Conservation (phyloP, 64 coral and sea anemone species). For the Anthopleura sola region DNA sequence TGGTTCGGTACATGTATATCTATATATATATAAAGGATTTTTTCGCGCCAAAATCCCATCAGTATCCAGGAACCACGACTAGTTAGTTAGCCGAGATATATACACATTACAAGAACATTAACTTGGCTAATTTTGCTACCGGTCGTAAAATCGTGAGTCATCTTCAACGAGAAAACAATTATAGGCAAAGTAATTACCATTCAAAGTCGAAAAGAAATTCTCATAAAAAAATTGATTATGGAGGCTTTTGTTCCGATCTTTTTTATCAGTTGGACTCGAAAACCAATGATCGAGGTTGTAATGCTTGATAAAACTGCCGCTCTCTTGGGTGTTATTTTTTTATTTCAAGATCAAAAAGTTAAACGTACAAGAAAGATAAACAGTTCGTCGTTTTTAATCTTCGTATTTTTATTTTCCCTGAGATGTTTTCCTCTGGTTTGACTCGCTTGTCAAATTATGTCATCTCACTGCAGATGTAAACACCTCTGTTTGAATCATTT, state of each 20-base stretch:
- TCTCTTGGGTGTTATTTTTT: background rate
- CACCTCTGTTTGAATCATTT: background rate
- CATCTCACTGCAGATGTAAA: background rate
- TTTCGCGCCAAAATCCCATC: too few relatives aligned
- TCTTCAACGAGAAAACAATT: background rate
- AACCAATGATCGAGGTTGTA: background rate
- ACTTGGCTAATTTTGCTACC: background rate
- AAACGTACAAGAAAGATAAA: too few relatives aligned
- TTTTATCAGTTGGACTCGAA: background rate
- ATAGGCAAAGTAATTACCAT: background rate
- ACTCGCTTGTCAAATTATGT: background rate
- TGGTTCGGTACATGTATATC: too few relatives aligned
- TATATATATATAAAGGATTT: too few relatives aligned
- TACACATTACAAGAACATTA: background rate
- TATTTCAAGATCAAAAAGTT: background rate
- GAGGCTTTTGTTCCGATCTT: background rate
- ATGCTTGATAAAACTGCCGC: background rate
- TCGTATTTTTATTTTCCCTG: too few relatives aligned
- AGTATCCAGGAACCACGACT: background rate
- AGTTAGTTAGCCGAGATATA: background rate
- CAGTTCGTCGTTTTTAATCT: background rate
- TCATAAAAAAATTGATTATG: background rate
- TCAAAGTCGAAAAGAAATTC: background rate
- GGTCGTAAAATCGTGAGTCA: constrained; percentile 1
- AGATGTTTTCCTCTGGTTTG: background rate